These are phyloP conservation scores for Jacana jacana DNA, from an alignment of 2,113 vertebrate genomes.

Conservation along the genomic window DNA sequence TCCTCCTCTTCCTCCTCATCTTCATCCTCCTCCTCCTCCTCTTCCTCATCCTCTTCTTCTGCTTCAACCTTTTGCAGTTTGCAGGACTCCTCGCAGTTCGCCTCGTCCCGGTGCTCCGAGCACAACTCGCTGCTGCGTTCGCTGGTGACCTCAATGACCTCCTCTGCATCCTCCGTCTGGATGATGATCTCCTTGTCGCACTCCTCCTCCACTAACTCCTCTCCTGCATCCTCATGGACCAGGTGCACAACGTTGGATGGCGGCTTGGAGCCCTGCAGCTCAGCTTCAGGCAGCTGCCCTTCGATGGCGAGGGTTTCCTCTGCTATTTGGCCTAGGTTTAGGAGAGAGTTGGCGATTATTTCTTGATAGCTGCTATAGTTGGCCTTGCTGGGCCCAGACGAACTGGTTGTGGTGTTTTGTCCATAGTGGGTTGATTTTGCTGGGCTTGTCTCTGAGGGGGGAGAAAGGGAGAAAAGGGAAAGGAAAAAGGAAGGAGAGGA, in stretches of 20 bases:
- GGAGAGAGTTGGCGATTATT: slow-evolving; percentile 87
- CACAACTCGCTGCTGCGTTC: slow-evolving; percentile 69
- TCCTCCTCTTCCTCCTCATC: slow-evolving; percentile 67
- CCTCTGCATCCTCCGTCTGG: slow-evolving; percentile 74
- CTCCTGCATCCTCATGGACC: slow-evolving; percentile 54
- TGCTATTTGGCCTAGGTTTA: slow-evolving; percentile 83
- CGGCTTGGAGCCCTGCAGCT: slow-evolving; percentile 52
- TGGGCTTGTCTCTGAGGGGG: slow-evolving; percentile 60
- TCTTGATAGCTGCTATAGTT: slow-evolving; percentile 82
- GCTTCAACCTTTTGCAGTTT: slow-evolving; percentile 64
- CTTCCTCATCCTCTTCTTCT: slow-evolving; percentile 65
- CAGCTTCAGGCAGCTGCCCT: slow-evolving; percentile 46
- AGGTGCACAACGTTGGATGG: slow-evolving; percentile 22
- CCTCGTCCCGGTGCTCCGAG: slow-evolving; percentile 13
- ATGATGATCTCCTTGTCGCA: slow-evolving; percentile 76
- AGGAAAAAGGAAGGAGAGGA: too few relatives aligned
- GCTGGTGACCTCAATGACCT: slow-evolving; percentile 73
- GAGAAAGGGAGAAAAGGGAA: not conserved
- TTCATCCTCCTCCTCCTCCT: slow-evolving; percentile 33
- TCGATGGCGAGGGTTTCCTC: slow-evolving; percentile 71
- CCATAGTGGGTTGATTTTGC: slow-evolving; percentile 35
- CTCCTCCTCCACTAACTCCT: slow-evolving; percentile 69
- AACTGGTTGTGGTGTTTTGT: slow-evolving; percentile 29
- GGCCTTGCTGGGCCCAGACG: slow-evolving; percentile 64
- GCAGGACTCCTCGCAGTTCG: slow-evolving; percentile 30